Base-by-base conservation (phyloP, 2,113 vertebrate species). In the Probosciger aterrimus region DNA sequence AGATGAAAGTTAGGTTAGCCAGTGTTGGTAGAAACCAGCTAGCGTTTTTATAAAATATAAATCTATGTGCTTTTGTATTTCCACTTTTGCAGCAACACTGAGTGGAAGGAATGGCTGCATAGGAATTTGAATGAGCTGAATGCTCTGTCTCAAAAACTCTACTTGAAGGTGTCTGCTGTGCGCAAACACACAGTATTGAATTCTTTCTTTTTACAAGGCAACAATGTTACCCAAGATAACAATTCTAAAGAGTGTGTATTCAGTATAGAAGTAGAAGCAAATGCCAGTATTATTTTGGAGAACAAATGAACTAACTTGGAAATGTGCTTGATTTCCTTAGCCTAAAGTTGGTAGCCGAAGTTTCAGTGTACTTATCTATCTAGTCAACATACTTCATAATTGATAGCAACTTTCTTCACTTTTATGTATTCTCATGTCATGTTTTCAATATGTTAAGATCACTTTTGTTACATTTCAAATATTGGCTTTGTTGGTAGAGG, bases 301-400 rank as follows among this genome's bases (percentile, higher is more conserved):
- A 30, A n/a, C 64, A 73, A n/a, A 27, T 44, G 22, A 73, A 33
- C 41, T 37, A 44, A 28, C 35, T 60, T 47, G 14, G 33, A 43
- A 44, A 27, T 41, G 31, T 0, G 0, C 43, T 83, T 1, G 2
- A 3, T 74, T 86, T 92, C 28, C 20, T 27, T 68, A 85, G 74
- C 43, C 28, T 71, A 3, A 63, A 43, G 33, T 39, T 67, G 47
- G 44, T 37, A 74, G 49, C 31, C n/a, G 15, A 11, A 74, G 37
- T 69, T 93, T 57, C 11, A 46, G 24, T 3, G 14, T 68, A 31
- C 41, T 90, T 65, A 9, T 10, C 18, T 39, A 0, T 14, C 24
- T 63, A n/a, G 60, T 24, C 55, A 41, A 5, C 6, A 3, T 30
- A 33, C 14, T 46, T 23, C 49, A 37, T 55, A 7, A 7, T 5